These are phyloP conservation scores for Lathamus discolor DNA, from an alignment of 2,113 vertebrate genomes.

Conservation along the genomic window DNA sequence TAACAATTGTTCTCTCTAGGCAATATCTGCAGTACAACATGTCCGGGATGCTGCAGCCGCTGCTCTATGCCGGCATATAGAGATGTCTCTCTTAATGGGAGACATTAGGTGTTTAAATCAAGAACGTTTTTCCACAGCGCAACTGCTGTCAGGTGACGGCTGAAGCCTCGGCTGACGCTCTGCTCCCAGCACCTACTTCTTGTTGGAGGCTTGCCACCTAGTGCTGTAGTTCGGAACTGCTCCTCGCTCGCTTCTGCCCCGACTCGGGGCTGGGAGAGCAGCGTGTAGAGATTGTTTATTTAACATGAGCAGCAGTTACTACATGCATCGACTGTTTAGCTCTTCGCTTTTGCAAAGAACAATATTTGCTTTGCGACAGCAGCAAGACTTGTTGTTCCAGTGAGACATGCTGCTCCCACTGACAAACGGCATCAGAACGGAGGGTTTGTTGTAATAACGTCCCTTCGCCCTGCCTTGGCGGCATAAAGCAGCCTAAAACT, in stretches of 20 bases:
- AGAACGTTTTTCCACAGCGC: neutral
- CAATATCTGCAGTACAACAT: neutral
- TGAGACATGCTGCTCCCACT: neutral
- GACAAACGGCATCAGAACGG: too few relatives aligned
- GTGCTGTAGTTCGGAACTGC: neutral
- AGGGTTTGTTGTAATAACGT: accelerated
- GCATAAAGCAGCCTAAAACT: neutral
- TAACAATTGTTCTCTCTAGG: neutral
- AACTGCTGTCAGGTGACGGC: neutral
- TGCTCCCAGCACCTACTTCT: neutral
- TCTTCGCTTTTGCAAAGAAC: neutral
- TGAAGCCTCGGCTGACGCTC: neutral
- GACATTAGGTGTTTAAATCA: neutral
- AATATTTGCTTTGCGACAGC: neutral
- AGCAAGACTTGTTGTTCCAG: neutral
- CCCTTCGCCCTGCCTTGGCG: neutral
- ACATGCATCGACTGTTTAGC: neutral
- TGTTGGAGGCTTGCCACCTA: constrained; percentile 61
- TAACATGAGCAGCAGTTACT: neutral
- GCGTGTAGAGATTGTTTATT: neutral
- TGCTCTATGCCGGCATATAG: neutral
- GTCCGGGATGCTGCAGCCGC: neutral
- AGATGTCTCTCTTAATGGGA: neutral
- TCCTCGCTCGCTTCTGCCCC: neutral
- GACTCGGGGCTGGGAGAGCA: neutral